These are phyloP conservation scores for Nyctibius grandis DNA, from an alignment of 2,797 vertebrate species.

Conservation along the genomic window DNA sequence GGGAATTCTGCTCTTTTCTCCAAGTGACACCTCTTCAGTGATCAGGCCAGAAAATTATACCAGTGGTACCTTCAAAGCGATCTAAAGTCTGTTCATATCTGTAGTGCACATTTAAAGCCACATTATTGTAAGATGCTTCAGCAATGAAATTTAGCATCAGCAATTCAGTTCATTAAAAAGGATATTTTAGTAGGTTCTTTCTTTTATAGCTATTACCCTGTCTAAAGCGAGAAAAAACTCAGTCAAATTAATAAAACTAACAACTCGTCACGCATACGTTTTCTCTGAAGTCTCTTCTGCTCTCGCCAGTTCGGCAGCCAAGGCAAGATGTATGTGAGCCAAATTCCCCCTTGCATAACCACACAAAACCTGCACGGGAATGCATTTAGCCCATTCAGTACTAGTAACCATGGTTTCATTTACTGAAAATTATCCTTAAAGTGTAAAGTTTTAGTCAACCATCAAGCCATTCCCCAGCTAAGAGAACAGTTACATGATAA, in stretches of 20 bases:
- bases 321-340: background rate
- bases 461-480: background rate
- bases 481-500: background rate
- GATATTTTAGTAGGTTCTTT: conserved; percentile 37
- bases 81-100: conserved; percentile 13
- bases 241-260: conserved; percentile 54
- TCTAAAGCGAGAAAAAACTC: conserved; percentile 32
- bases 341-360: conserved; percentile 14
- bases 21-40: background rate
- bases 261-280: background rate
- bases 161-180: conserved; percentile 57
- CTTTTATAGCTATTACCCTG: conserved; percentile 45
- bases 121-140: background rate
- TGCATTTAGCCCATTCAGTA: background rate
- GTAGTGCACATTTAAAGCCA: background rate
- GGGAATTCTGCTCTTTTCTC: conserved; percentile 21
- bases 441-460: background rate
- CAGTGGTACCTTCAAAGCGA: background rate
- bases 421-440: background rate
- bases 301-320: conserved; percentile 1
- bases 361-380: background rate
- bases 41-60: conserved; percentile 26
- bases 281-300: background rate
- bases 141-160: conserved; percentile 46
- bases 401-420: conserved; percentile 28